Evolutionary conservation across 2,888 invertebrate genomes (phyloP).

Genomic region (Diplolepis rosae): DNA sequence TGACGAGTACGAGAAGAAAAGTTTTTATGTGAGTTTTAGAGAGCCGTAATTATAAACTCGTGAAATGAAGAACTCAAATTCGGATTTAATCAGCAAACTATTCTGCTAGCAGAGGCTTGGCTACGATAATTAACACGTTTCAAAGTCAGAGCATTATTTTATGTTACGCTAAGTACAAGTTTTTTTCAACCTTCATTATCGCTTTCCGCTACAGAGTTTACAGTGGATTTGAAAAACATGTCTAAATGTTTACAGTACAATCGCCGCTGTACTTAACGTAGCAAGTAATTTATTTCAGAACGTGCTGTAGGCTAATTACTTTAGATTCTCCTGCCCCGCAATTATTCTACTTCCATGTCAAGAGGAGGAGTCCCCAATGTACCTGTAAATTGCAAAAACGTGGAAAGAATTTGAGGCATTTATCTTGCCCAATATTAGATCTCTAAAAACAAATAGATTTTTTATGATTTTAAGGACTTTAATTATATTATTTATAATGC

Average conservation of each 20-base stretch:
- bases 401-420: constrained; percentile 7
- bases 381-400: background rate
- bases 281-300: constrained; percentile 30
- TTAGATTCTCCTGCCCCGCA: constrained; percentile 28
- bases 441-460: too few species aligned
- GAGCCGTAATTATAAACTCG: constrained; percentile 9
- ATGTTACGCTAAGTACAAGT: constrained; percentile 13
- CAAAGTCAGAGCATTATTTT: constrained; percentile 10
- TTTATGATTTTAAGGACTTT: too few species aligned
- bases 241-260: constrained; percentile 12
- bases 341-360: constrained; percentile 21
- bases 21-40: background rate
- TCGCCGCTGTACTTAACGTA: constrained; percentile 7
- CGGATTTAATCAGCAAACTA: constrained; percentile 14
- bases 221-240: background rate
- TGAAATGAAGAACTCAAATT: constrained; percentile 28
- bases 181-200: constrained; percentile 21
- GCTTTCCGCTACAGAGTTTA: constrained; percentile 22
- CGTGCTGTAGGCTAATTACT: constrained; percentile 30
- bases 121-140: constrained; percentile 27
- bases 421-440: too few species aligned
- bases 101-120: background rate
- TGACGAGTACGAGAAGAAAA: background rate
- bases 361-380: background rate
- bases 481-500: too few species aligned